These are phyloP conservation scores for Xiphias gladius DNA, from an alignment of 2,113 vertebrate species.

Conservation along the genomic window DNA sequence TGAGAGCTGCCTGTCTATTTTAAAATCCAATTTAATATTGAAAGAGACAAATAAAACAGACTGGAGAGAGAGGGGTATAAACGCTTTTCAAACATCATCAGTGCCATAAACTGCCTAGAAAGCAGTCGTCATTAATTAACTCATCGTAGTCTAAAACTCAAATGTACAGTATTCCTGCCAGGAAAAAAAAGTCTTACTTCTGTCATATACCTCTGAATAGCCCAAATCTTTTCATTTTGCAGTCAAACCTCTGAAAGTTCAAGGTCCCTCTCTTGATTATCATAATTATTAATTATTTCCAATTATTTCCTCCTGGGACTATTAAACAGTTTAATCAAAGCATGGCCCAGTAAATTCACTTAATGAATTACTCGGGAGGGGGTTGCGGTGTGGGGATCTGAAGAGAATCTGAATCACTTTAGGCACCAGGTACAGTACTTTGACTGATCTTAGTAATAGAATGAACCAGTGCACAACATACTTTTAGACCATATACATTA, in stretches of 20 bases:
- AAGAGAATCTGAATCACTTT: not conserved
- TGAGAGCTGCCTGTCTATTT: not conserved
- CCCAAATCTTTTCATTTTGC: not conserved
- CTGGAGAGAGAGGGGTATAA: not conserved
- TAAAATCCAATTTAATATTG: not conserved
- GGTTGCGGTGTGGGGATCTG: not conserved
- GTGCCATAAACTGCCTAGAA: not conserved
- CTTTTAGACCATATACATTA: too few relatives aligned
- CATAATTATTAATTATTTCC: conserved; percentile 25
- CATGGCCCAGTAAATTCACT: not conserved
- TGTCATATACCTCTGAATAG: not conserved
- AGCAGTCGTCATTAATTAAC: not conserved
- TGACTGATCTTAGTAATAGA: too few relatives aligned
- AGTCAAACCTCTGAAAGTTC: not conserved
- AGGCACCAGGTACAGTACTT: not conserved
- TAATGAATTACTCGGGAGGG: conserved; percentile 13
- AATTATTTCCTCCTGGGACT: conserved; percentile 20
- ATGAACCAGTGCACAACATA: too few relatives aligned
- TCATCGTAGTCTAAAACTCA: not conserved
- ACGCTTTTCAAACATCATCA: conserved; percentile 4
- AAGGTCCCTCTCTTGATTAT: conserved; percentile 15
- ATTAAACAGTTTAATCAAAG: conserved; percentile 42
- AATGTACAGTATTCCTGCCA: not conserved
- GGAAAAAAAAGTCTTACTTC: too few relatives aligned
- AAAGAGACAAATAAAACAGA: not conserved